Evolutionary conservation across 64 coral and sea anemone genomes (phyloP).

Genomic region (Pocillopora damicornis): DNA sequence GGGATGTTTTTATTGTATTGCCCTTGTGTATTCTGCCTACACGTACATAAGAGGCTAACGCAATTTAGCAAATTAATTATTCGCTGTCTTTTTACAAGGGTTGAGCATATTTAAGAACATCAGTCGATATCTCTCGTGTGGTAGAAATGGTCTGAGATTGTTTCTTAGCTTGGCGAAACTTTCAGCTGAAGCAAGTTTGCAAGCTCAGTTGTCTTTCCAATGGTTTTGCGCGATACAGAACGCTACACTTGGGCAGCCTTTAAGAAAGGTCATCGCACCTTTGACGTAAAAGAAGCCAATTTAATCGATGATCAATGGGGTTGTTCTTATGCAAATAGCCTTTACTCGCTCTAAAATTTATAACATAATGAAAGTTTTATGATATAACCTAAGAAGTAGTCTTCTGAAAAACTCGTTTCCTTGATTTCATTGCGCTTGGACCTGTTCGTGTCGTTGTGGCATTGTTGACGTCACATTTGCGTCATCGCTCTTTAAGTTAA

Average conservation of each 20-base stretch:
- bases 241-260: background rate
- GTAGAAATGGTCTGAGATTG: too few relatives aligned
- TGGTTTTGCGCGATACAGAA: background rate
- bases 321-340: background rate
- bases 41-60: background rate
- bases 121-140: background rate
- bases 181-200: background rate
- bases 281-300: background rate
- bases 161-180: too few relatives aligned
- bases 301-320: background rate
- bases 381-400: background rate
- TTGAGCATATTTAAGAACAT: background rate
- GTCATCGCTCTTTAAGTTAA: background rate
- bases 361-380: background rate
- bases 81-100: background rate
- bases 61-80: background rate
- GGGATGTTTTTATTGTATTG: background rate
- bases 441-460: background rate
- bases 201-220: background rate
- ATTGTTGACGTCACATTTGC: background rate
- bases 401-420: background rate
- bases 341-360: too few relatives aligned
- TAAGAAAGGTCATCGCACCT: background rate
- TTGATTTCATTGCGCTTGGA: background rate
- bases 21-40: background rate